phyloP scores from a whole-genome alignment of 30 jellyfish, hydroid and myxozoan genomes.

The Phacellophora camtschatica region DNA sequence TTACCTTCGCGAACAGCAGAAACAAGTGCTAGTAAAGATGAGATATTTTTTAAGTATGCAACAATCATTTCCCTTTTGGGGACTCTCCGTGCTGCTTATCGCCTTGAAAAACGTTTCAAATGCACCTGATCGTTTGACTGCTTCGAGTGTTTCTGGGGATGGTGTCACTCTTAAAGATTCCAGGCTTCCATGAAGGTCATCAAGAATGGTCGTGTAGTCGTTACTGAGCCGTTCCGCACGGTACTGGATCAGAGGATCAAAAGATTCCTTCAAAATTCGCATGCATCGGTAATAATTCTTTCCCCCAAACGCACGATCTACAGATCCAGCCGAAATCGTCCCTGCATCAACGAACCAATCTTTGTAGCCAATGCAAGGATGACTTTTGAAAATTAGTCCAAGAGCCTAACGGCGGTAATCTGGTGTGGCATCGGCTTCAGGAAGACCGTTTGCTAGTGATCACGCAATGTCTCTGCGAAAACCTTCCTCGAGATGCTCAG shows the following conservation, averaged over 20 bases:
- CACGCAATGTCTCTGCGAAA: too few relatives aligned
- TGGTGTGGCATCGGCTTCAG: not conserved
- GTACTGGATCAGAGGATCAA: slow-evolving; percentile 25
- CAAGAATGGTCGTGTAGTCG: not conserved
- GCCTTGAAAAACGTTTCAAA: not conserved
- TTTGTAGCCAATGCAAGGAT: slow-evolving; percentile 7
- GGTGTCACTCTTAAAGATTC: not conserved
- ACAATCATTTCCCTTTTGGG: slow-evolving; percentile 1
- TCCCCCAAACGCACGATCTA: slow-evolving; percentile 34
- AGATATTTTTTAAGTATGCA: not conserved
- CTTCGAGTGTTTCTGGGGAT: not conserved
- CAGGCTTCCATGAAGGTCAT: not conserved
- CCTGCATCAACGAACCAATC: slow-evolving; percentile 46
- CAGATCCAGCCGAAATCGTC: slow-evolving; percentile 38
- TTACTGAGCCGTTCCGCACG: not conserved
- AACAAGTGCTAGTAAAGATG: slow-evolving; percentile 1
- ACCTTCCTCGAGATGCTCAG: too few relatives aligned
- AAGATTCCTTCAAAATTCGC: slow-evolving; percentile 1
- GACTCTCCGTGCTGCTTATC: not conserved
- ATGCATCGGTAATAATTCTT: slow-evolving; percentile 6
- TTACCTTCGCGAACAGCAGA: slow-evolving; percentile 11
- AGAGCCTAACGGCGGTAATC: slow-evolving; percentile 4
- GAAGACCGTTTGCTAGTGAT: too few relatives aligned
- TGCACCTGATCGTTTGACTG: not conserved
- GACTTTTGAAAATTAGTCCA: slow-evolving; percentile 20